Conservation (phyloP, 1,140 invertebrate genomes). For the Berghia stephanieae region DNA sequence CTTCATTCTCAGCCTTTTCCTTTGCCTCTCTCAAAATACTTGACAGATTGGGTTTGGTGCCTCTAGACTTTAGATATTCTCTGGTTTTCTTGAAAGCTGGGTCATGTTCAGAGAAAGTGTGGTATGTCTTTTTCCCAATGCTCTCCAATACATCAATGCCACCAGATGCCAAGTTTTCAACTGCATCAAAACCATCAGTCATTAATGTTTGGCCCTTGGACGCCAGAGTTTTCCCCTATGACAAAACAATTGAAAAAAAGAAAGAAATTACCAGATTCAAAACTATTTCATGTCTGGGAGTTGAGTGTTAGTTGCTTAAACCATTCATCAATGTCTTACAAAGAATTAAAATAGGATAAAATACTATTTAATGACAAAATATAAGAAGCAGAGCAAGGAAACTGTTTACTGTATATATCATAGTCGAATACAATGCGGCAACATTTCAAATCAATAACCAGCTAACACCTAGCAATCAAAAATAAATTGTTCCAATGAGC, state of each 20-base stretch:
- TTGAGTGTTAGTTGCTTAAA: too few relatives aligned
- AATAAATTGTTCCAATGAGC: too few relatives aligned
- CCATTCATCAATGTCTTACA: too few relatives aligned
- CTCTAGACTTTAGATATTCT: slow-evolving; percentile 74
- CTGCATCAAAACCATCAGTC: slow-evolving; percentile 83
- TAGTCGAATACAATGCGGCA: too few relatives aligned
- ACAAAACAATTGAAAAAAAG: slow-evolving; percentile 3
- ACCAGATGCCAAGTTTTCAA: slow-evolving; percentile 83
- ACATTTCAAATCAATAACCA: too few relatives aligned
- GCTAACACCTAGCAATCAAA: too few relatives aligned
- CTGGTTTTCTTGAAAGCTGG: slow-evolving; percentile 85
- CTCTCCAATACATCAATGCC: slow-evolving; percentile 89
- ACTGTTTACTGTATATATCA: too few relatives aligned
- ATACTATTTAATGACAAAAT: too few relatives aligned
- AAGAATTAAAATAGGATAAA: too few relatives aligned
- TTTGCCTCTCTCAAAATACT: slow-evolving; percentile 84
- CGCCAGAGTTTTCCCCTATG: slow-evolving; percentile 72
- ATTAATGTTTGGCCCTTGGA: slow-evolving; percentile 71
- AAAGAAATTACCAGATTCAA: too few relatives aligned
- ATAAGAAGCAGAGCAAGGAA: too few relatives aligned
- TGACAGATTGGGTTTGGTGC: slow-evolving; percentile 72
- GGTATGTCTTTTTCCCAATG: slow-evolving; percentile 93
- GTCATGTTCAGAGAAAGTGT: slow-evolving; percentile 89
- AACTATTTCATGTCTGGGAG: slow-evolving; percentile 5
- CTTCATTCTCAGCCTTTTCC: slow-evolving; percentile 78